Evolutionary conservation across 2,888 invertebrate species (phyloP), one percentile per base, ranked within the genome.

Genomic region (Neuroscelio doddi): DNA sequence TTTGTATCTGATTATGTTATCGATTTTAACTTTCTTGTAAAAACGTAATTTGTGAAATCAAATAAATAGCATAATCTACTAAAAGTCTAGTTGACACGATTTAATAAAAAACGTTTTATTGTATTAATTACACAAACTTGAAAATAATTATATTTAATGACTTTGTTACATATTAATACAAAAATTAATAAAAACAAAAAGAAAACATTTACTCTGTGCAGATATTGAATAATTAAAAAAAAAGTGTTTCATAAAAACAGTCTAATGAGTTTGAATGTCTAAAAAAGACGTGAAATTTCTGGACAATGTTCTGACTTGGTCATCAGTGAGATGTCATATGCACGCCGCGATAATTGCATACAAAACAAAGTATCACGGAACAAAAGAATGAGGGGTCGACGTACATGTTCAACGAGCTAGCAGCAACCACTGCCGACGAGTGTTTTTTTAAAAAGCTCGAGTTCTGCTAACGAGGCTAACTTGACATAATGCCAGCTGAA

Each of bases 401-500:
- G 81, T 75, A 76, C 82, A 83, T 83, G 82, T 80, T 82, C 82
- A 83, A 83, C 80, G 81, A 82, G 82, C 78, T 75, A 73, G 74
- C 78, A 76, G 79, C 77, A 76, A 74, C 76, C 77, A 74, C 78
- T 72, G 76, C 70, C 65, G 69, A 69, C 73, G 75, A 79, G 74
- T 75, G 76, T 76, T 77, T 73, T 74, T 79, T 67, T 57, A 68
- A 63, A 68, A 69, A 69, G 52, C 61, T 69, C 68, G 64, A 58
- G 64, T 59, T 70, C 61, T 68, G 69, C 79, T 82, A 83, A 82
- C 82, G 82, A 82, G 82, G 74, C 83, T 83, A 83, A 84, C 82
- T 81, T 81, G 82, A 82, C 84, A 80, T 84, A 84, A 84, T 83
- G 77, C 78, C 79, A 75, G 75, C 82, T 80, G 79, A 79, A 81